Base-by-base conservation (phyloP, 2,113 vertebrate genomes). In the Semnornis frantzii region DNA sequence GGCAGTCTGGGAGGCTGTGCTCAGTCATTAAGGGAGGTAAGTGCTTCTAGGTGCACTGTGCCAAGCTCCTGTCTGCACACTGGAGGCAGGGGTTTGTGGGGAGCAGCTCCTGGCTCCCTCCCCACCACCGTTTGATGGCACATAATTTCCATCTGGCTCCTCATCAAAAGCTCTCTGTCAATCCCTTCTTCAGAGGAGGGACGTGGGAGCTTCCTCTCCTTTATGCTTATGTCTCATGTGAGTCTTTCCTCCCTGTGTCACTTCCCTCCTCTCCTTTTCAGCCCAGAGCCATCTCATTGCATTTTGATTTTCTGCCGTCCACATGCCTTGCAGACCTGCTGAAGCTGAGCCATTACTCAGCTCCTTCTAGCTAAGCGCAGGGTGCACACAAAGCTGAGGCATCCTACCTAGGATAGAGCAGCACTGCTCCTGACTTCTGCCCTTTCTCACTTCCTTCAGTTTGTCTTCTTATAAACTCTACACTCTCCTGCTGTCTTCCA, bases 101-200 rank as follows among this genome's bases (percentile, higher is more conserved):
- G 37, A 78, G 62, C 34, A 17, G 1, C 77, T 90, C 65, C 33
- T 2, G 1, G 14, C 75, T 72, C 64, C 30, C 80, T 27, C 44
- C 27, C 19, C 50, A n/a, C 44, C 4, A 13, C 73, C 1, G 0
- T 62, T 80, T 90, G 88, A 95, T 42, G 60, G 82, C 60, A 70
- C 77, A 86, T 96, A 93, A 86, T 90, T 58, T 92, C 73, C 24
- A 21, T 33, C 62, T 27, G 0, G 21, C 42, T 80, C 82, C 60
- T 73, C 72, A 91, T 90, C 79, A 59, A 52, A 89, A 93, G 80
- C 44, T 34, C 75, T 76, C 92, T 55, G 88, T 88, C 80, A 86
- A 30, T 74, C 27, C 54, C 52, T 90, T 19, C 44, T 85, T 90
- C 0, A 1, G 57, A 87, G 44, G 31, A 60, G 59, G 55, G 21